These are phyloP conservation scores for Tinamus guttatus DNA, from an alignment of 2,113 vertebrate genomes.

Conservation along the genomic window DNA sequence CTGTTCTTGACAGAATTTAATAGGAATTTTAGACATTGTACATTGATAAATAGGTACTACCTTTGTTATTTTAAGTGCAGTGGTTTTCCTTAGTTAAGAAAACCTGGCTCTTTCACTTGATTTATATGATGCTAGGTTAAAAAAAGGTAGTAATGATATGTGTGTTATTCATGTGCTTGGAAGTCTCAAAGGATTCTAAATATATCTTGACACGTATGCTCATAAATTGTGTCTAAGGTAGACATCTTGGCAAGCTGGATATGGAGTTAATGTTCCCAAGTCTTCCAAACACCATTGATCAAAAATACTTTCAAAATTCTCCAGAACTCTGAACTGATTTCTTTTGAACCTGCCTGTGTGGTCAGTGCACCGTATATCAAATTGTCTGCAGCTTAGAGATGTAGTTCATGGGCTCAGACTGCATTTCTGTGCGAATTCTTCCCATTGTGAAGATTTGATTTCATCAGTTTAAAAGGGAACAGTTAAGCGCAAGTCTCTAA, in stretches of 20 bases:
- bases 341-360: conserved; percentile 47
- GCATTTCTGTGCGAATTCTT: conserved; percentile 15
- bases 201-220: conserved; percentile 45
- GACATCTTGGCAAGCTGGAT: conserved; percentile 51
- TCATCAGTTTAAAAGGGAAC: background rate
- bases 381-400: conserved; percentile 37
- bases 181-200: conserved; percentile 53
- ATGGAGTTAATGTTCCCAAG: conserved; percentile 50
- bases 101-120: conserved; percentile 20
- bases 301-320: conserved; percentile 51
- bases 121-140: conserved; percentile 58
- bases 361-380: conserved; percentile 60
- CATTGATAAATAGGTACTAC: conserved; percentile 52
- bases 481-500: background rate
- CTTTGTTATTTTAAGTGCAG: conserved; percentile 60
- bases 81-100: conserved; percentile 58
- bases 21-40: conserved; percentile 47
- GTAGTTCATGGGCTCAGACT: background rate
- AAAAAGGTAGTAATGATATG: conserved; percentile 48
- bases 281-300: conserved; percentile 64
- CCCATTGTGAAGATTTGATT: background rate
- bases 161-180: conserved; percentile 60
- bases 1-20: conserved; percentile 42
- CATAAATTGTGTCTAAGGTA: conserved; percentile 62
- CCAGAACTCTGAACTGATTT: conserved; percentile 10